Evolutionary conservation across 2,888 invertebrate genomes (phyloP).

Genomic region (Argynnis bischoffii): DNA sequence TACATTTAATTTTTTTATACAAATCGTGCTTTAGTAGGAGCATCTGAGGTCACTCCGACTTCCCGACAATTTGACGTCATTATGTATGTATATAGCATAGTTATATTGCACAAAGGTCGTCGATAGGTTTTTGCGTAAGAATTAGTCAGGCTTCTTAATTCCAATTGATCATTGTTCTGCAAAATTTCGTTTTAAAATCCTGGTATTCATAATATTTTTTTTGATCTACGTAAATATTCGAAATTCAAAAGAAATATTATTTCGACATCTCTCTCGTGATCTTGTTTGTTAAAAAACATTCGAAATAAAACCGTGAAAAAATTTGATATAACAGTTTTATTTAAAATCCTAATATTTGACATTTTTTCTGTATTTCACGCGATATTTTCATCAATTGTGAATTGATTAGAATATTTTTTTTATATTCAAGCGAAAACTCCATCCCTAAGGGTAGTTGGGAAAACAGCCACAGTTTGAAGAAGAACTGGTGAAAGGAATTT

Average conservation of each 20-base stretch:
- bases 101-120: slow-evolving; percentile 18
- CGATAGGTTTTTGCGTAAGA: slow-evolving; percentile 28
- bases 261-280: too few relatives aligned
- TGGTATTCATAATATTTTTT: slow-evolving; percentile 3
- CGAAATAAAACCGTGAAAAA: too few relatives aligned
- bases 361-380: too few relatives aligned
- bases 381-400: too few relatives aligned
- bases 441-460: too few relatives aligned
- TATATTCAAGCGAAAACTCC: too few relatives aligned
- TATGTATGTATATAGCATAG: background rate
- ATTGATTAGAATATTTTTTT: too few relatives aligned
- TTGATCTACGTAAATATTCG: background rate
- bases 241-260: background rate
- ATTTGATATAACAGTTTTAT: too few relatives aligned
- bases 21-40: slow-evolving; percentile 30
- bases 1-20: background rate
- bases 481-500: too few relatives aligned
- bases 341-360: too few relatives aligned
- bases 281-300: too few relatives aligned
- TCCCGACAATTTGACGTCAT: slow-evolving; percentile 31
- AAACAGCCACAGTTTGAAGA: too few relatives aligned
- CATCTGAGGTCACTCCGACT: slow-evolving; percentile 28
- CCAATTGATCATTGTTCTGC: slow-evolving; percentile 23
- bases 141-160: slow-evolving; percentile 29
- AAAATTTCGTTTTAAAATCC: slow-evolving; percentile 12